These are phyloP conservation scores for Meta bourneti DNA, from an alignment of 2,888 invertebrate genomes.

Conservation along the genomic window DNA sequence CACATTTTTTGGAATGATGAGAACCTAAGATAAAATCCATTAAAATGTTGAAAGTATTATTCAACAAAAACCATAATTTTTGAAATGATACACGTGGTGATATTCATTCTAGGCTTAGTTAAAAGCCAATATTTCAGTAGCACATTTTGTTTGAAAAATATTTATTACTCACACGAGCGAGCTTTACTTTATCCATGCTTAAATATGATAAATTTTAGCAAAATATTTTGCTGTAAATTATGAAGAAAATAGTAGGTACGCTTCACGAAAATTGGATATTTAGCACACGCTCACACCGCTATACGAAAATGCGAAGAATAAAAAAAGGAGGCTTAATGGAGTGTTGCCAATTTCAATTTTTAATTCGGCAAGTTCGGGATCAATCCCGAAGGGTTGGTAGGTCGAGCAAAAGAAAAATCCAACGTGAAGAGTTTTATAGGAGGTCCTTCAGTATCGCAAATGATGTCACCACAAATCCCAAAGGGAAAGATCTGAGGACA, in stretches of 20 bases:
- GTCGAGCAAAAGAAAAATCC: too few relatives aligned
- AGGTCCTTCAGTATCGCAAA: too few relatives aligned
- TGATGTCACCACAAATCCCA: too few relatives aligned
- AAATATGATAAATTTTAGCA: neutral
- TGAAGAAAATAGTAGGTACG: neutral
- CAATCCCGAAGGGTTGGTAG: too few relatives aligned
- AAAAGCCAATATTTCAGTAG: neutral
- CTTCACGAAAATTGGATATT: neutral
- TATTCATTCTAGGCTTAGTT: neutral
- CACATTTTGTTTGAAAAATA: neutral
- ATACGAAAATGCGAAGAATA: neutral
- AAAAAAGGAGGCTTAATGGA: neutral
- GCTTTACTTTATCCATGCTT: conserved; percentile 79
- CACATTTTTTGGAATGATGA: too few relatives aligned
- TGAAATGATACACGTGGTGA: neutral
- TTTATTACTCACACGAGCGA: conserved; percentile 78
- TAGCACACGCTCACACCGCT: neutral
- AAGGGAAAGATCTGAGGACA: too few relatives aligned
- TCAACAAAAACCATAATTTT: too few relatives aligned
- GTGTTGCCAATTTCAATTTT: neutral
- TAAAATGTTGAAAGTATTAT: too few relatives aligned
- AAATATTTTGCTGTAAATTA: neutral
- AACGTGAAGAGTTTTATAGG: too few relatives aligned
- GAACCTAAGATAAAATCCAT: too few relatives aligned
- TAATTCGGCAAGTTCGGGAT: too few relatives aligned